These are phyloP conservation scores for Phasianus colchicus DNA, from an alignment of 2,113 vertebrate species.

Conservation along the genomic window DNA sequence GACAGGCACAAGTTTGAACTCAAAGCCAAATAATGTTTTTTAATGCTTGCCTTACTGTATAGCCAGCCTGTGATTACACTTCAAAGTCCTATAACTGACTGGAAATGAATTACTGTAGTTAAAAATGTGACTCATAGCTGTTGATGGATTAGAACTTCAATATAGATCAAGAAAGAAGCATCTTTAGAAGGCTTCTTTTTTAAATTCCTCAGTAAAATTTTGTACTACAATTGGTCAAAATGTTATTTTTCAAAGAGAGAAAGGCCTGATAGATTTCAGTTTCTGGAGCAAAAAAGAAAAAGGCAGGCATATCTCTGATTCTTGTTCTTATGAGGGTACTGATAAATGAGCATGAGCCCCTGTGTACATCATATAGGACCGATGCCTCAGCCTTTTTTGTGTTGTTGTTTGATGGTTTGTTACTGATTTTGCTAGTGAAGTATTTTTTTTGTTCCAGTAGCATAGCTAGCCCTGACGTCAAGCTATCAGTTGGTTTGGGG, in stretches of 20 bases:
- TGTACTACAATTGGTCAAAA: neutral
- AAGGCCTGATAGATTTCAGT: neutral
- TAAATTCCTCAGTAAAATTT: neutral
- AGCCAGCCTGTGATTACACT: neutral
- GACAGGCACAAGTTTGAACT: neutral
- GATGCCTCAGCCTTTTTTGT: neutral
- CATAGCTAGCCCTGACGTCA: neutral
- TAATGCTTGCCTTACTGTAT: neutral
- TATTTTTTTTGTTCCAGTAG: neutral
- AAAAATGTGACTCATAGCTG: neutral
- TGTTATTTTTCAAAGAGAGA: neutral
- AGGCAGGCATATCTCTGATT: neutral
- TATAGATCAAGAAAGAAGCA: neutral
- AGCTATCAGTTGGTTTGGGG: neutral
- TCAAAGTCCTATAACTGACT: neutral
- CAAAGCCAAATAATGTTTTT: neutral
- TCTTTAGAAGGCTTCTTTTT: neutral
- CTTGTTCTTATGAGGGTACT: neutral
- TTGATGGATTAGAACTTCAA: neutral
- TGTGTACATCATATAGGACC: neutral
- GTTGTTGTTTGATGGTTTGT: neutral
- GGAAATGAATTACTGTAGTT: neutral
- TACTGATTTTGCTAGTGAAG: neutral
- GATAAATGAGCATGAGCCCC: neutral
- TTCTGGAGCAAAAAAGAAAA: neutral